Percentiles rank a stretch among this genome's conserved stretches.
Evolutionary conservation across 2,888 invertebrate genomes (phyloP).

Genomic region (Muscina levida): DNA sequence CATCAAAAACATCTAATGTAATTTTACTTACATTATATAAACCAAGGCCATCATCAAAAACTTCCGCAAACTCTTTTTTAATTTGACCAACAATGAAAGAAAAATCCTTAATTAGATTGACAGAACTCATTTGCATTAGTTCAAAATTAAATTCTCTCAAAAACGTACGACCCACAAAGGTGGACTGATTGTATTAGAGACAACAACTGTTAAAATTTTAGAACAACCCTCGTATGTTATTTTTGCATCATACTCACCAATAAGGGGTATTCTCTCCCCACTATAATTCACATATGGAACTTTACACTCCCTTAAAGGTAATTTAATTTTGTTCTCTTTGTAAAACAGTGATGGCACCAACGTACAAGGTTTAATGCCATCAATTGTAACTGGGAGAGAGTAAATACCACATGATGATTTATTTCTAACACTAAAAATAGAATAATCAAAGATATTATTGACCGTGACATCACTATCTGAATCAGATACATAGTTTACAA

Average conservation of each 20-base stretch:
- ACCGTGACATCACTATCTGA: constrained; percentile 11
- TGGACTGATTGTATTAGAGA: neutral
- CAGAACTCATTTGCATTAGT: constrained; percentile 25
- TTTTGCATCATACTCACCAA: constrained; percentile 15
- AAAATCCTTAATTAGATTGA: neutral
- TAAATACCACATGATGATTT: constrained; percentile 32
- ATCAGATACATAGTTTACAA: constrained; percentile 48
- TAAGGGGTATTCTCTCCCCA: constrained; percentile 9
- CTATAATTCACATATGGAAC: constrained; percentile 35
- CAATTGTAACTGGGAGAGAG: constrained; percentile 39
- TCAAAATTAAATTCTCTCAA: constrained; percentile 35
- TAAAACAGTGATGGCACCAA: constrained; percentile 42
- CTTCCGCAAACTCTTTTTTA: constrained; percentile 37
- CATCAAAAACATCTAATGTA: neutral
- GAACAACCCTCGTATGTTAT: constrained; percentile 14
- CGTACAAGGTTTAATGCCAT: constrained; percentile 46
- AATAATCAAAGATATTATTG: constrained; percentile 37
- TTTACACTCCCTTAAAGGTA: constrained; percentile 36
- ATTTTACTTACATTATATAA: constrained; percentile 14
- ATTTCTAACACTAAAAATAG: constrained; percentile 36
- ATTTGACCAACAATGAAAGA: constrained; percentile 33
- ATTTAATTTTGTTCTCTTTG: constrained; percentile 32
- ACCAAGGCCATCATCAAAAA: constrained; percentile 37
- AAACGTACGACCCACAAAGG: constrained; percentile 12
- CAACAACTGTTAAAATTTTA: constrained; percentile 35